Evolutionary conservation across 64 coral and sea anemone genomes (phyloP), one percentile per base, ranked within the genome.

Genomic region (Montipora foliosa): DNA sequence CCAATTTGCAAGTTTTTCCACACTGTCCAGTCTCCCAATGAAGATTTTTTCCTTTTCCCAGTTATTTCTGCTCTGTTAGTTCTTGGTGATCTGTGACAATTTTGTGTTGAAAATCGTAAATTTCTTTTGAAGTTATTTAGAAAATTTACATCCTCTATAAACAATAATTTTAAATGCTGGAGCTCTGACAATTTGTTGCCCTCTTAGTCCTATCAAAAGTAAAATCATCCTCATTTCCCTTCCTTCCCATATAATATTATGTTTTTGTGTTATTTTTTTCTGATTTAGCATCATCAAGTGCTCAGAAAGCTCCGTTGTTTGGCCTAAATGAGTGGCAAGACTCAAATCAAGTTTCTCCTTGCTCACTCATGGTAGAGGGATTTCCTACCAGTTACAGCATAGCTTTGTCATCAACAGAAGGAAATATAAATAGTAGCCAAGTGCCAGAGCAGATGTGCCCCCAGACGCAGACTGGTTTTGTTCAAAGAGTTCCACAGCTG

Each of bases 331-430:
- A 7, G 15, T 85, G 82, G 62, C 24, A 67, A 16, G 81, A 83
- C 22, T 45, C 81, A 67, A 83, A 49, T 85, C 14, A 69, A 4
- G 82, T 49, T 67, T 50, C 61, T 4, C 44, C 29, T 37, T 70
- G 61, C 9, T 46, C 7, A 4, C 60, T 85, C 5, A 0, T 17
- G 2, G 4, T 29, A 13, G 44, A 66, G 21, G 44, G 14, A 85
- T 85, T 85, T 50, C 37, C 60, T 47, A 85, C 82, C 25, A 85
- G 82, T 70, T 61, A 85, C 67, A 85, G 82, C 9, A n/a, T 85
- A 47, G 62, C 82, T 11, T 19, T 85, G 61, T 85, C 82, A 69
- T 85, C 82, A 6, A 85, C 64, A 3, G 61, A 85, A 6, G 61
- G 82, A 47, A 69, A 49, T 45, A 49, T 71, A 20, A 70, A 17